Conservation (phyloP, 2,888 invertebrate genomes). For the Tenthredo mesomela region DNA sequence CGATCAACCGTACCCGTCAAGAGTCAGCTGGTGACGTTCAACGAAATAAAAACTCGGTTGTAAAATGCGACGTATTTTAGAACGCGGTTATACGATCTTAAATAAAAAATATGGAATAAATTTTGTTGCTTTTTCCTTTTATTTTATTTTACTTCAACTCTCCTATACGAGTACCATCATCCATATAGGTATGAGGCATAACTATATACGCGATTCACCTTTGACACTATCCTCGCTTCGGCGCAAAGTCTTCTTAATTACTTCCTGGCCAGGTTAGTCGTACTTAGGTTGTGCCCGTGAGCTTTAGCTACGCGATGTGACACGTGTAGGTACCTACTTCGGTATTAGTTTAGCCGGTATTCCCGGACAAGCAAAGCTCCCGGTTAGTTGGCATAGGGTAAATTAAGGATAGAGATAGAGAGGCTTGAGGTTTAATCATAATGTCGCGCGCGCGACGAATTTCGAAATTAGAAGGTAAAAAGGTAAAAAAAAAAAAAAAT, state of each 20-base stretch:
- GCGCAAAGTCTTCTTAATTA: slow-evolving; percentile 17
- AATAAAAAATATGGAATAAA: slow-evolving; percentile 12
- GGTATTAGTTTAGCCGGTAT: slow-evolving; percentile 33
- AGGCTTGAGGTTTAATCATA: neutral
- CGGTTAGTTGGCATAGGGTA: neutral
- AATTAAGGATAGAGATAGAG: neutral
- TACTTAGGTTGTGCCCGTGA: neutral
- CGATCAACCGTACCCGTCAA: neutral
- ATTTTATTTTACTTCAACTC: neutral
- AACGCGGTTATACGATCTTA: slow-evolving; percentile 23
- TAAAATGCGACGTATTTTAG: neutral
- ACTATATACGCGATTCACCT: neutral
- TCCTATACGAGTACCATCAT: no score
- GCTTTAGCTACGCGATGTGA: slow-evolving; percentile 10
- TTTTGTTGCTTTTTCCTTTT: neutral
- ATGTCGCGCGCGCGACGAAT: neutral
- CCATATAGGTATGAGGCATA: neutral
- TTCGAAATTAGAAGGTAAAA: neutral
- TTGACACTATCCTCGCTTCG: neutral
- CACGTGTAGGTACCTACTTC: slow-evolving; percentile 35
- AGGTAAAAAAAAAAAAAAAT: no score
- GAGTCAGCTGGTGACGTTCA: slow-evolving; percentile 12
- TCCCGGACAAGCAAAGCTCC: slow-evolving; percentile 17
- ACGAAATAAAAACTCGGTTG: slow-evolving; percentile 7
- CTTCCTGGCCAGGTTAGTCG: slow-evolving; percentile 29